phyloP scores from a whole-genome alignment of 2,797 vertebrate species.

The Pangasius krempfi region DNA sequence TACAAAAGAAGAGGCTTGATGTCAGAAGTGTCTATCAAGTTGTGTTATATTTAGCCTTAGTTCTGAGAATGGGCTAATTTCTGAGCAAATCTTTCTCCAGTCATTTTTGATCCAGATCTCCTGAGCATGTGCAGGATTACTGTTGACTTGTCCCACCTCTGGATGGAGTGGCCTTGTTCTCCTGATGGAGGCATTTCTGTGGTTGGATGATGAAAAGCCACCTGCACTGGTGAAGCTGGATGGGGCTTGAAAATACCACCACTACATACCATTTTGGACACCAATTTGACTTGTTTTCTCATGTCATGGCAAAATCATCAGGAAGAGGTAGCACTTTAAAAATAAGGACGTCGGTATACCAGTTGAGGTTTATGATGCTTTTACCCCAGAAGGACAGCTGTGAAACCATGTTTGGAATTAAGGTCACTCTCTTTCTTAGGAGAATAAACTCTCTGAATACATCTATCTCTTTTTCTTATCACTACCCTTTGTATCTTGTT shows the following conservation, averaged over 20 bases:
- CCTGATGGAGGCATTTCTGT: neutral
- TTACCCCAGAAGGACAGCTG: constrained; percentile 5
- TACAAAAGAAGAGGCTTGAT: constrained; percentile 1
- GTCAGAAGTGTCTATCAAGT: neutral
- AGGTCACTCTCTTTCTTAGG: neutral
- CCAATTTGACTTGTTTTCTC: no score
- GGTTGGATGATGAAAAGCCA: neutral
- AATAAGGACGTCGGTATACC: neutral
- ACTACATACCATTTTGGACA: neutral
- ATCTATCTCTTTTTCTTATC: neutral
- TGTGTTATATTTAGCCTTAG: neutral
- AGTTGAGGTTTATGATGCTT: constrained; percentile 18
- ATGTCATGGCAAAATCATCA: neutral
- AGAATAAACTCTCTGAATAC: neutral
- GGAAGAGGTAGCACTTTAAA: neutral
- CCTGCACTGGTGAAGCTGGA: neutral
- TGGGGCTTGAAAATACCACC: neutral
- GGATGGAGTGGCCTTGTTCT: neutral
- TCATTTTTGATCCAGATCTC: neutral
- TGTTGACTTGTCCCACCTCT: no score
- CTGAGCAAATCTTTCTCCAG: neutral
- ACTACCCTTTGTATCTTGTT: neutral
- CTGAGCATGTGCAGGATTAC: neutral
- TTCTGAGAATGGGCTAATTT: neutral
- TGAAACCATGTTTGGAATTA: neutral